Conservation (phyloP, 2,113 vertebrate species). For the Tichodroma muraria region DNA sequence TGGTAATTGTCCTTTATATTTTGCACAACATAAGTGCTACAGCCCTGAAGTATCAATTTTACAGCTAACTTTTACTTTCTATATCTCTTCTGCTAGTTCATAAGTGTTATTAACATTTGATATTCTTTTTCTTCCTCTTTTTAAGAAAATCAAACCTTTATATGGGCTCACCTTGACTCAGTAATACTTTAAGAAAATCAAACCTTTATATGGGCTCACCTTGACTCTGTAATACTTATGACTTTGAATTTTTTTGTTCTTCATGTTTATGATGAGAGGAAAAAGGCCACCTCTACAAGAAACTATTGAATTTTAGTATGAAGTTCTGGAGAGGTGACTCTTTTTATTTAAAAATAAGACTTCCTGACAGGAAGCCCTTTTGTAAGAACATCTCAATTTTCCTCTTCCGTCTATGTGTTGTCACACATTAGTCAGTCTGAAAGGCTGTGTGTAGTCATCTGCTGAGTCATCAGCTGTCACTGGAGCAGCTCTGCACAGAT, state of each 20-base stretch:
- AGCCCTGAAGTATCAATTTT: conserved; percentile 15
- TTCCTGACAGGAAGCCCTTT: background rate
- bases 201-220: background rate
- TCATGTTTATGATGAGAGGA: background rate
- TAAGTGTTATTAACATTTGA: background rate
- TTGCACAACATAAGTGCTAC: background rate
- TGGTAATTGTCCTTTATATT: background rate
- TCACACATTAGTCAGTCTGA: background rate
- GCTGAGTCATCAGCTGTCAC: background rate
- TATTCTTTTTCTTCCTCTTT: background rate
- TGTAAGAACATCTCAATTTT: background rate
- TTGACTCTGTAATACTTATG: background rate
- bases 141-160: background rate
- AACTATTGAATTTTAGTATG: background rate
- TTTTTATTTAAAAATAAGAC: background rate
- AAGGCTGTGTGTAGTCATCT: background rate
- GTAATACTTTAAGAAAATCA: background rate
- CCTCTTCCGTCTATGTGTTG: background rate
- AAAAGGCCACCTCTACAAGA: background rate
- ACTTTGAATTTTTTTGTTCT: background rate
- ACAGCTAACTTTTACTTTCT: conserved; percentile 3
- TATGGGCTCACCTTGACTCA: background rate
- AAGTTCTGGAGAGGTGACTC: background rate
- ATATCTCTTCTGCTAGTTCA: background rate
- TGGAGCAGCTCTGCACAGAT: background rate